Percentiles rank a stretch among this genome's conserved stretches.
Evolutionary conservation across 2,113 vertebrate genomes (phyloP).

Genomic region (Ammodytes marinus): DNA sequence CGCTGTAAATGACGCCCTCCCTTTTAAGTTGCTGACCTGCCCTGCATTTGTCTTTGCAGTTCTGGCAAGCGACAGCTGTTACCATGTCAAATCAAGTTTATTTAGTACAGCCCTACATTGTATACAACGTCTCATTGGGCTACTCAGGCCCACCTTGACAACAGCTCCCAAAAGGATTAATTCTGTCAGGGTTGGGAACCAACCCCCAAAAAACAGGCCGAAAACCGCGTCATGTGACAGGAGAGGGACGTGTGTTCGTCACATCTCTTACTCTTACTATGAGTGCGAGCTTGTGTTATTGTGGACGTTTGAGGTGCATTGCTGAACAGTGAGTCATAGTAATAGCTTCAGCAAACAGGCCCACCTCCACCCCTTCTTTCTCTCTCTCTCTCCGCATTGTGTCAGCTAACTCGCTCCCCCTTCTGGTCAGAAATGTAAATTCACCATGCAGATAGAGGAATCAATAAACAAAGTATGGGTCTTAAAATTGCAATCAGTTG

Average conservation of each 20-base stretch:
- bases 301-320: conserved; percentile 69
- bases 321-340: conserved; percentile 75
- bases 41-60: conserved; percentile 24
- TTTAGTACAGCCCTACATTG: conserved; percentile 1
- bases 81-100: conserved; percentile 27
- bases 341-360: conserved; percentile 59
- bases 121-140: conserved; percentile 8
- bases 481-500: neutral
- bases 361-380: neutral
- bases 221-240: conserved; percentile 1
- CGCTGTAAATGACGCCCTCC: conserved; percentile 4
- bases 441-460: neutral
- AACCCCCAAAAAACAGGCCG: neutral
- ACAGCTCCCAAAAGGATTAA: neutral
- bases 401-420: conserved; percentile 70
- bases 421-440: conserved; percentile 63
- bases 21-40: conserved; percentile 26
- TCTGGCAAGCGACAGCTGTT: conserved; percentile 6
- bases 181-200: neutral
- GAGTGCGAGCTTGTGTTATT: conserved; percentile 64
- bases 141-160: conserved; percentile 9
- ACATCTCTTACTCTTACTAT: conserved; percentile 45
- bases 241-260: conserved; percentile 35
- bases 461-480: neutral
- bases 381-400: conserved; percentile 27